phyloP scores from a whole-genome alignment of 2,888 invertebrate genomes.

The Hirtodrosophila alboralis region DNA sequence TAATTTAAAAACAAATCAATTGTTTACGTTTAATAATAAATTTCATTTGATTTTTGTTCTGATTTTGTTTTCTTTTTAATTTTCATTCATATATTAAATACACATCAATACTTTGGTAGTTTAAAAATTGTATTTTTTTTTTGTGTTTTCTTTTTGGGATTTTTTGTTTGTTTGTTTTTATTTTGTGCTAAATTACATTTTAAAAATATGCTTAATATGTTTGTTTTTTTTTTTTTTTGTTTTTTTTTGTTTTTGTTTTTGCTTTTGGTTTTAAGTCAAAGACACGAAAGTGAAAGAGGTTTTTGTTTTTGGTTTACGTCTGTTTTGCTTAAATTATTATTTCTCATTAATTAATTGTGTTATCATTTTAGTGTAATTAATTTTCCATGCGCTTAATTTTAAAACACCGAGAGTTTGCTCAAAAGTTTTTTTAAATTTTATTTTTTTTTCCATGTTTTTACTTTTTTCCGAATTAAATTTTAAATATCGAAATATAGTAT shows the following conservation, averaged over 20 bases:
- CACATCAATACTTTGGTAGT: constrained; percentile 76
- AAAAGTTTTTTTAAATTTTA: constrained; percentile 71
- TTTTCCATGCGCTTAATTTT: constrained; percentile 74
- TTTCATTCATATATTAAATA: constrained; percentile 66
- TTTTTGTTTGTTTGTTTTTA: constrained; percentile 35
- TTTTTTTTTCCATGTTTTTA: constrained; percentile 45
- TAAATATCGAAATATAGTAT: constrained; percentile 77
- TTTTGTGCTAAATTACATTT: constrained; percentile 78
- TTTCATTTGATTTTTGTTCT: constrained; percentile 47
- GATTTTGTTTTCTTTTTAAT: constrained; percentile 41
- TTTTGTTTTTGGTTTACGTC: constrained; percentile 76
- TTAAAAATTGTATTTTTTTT: constrained; percentile 64
- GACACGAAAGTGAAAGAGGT: constrained; percentile 84
- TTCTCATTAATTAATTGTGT: constrained; percentile 63
- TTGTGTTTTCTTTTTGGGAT: constrained; percentile 42
- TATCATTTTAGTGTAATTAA: constrained; percentile 67
- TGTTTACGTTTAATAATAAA: constrained; percentile 46
- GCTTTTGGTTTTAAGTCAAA: constrained; percentile 81
- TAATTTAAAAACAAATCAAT: constrained; percentile 29
- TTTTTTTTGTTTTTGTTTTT: constrained; percentile 49
- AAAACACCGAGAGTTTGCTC: constrained; percentile 82
- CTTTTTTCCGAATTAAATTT: constrained; percentile 66
- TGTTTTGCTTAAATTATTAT: constrained; percentile 62
- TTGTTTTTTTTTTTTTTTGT: constrained; percentile 40
- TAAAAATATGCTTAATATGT: constrained; percentile 75